Base-by-base conservation (phyloP, 2,888 invertebrate species). In the Hemistola chrysoprasaria region DNA sequence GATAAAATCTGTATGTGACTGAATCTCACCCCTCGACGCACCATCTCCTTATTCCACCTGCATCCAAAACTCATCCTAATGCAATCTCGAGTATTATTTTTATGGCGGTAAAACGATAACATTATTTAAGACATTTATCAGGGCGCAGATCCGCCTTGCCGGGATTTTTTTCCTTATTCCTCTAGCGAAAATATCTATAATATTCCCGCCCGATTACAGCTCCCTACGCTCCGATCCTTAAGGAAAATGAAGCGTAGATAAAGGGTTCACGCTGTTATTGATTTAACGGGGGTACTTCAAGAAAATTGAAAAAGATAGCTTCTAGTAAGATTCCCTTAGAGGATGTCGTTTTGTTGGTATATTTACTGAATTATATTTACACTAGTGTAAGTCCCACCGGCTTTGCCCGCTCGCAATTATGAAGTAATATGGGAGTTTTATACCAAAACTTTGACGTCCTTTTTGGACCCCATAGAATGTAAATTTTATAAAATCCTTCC, bases 101-200 rank as follows among this genome's bases (percentile, higher is more conserved):
- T 75, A 65, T 67, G 57, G 58, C 63, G 58, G 53, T 57, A 58
- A 64, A 59, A 60, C 68, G 75, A 76, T 73, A 76, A 67, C 65
- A 71, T 69, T 68, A 76, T 75, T 77, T 74, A 72, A 62, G 64
- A 51, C 63, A 60, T 67, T 69, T 76, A 78, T 76, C 75, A 62
- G 49, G 47, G 63, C 62, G 65, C 59, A 54, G 56, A 67, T 68
- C 67, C 64, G 53, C 45, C 58, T 56, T 50, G 52, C 53, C 51
- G 56, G 54, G 55, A 62, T 69, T 65, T n/a, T 66, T 62, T 63
- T 33, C 42, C 41, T 54, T 60, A 60, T 57, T 52, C 41, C 50
- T 48, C 40, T 58, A 48, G 49, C 40, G 46, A 68, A 67, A 67
- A 71, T 69, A 69, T 74, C 63, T 67, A 60, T 65, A 65, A 65